Percentiles rank a stretch among this genome's conserved stretches.
phyloP scores from a whole-genome alignment of 2,797 vertebrate genomes.

The Etheostoma nigrum region DNA sequence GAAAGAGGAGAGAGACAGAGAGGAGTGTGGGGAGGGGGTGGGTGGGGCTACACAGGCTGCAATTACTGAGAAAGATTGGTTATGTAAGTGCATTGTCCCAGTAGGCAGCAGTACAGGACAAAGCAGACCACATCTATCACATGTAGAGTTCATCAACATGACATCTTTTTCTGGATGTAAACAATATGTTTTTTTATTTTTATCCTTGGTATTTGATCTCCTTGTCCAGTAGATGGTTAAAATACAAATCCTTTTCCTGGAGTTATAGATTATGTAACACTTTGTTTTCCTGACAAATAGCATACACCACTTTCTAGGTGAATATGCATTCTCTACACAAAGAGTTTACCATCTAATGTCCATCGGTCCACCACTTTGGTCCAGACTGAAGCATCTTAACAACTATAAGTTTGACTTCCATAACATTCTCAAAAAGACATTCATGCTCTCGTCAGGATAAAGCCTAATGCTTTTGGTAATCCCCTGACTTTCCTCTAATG shows the following conservation, averaged over 20 bases:
- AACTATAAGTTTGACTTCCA: background rate
- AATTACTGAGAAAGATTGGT: conserved; percentile 78
- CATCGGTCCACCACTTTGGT: background rate
- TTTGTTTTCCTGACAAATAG: background rate
- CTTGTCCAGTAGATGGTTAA: background rate
- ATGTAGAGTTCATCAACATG: background rate
- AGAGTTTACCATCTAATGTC: background rate
- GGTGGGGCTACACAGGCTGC: conserved; percentile 51
- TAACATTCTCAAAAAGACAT: background rate
- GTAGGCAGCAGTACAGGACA: conserved; percentile 37
- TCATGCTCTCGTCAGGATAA: background rate
- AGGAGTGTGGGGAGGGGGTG: conserved; percentile 4
- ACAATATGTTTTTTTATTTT: background rate
- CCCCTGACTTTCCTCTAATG: background rate
- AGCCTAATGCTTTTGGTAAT: background rate
- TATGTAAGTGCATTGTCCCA: conserved; percentile 84
- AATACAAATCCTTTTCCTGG: no score
- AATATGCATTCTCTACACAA: background rate
- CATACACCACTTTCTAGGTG: background rate
- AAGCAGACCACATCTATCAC: conserved; percentile 3
- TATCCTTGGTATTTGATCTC: background rate
- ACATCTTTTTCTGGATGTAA: background rate
- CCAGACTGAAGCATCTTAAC: background rate
- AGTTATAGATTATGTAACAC: background rate
- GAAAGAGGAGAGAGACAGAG: conserved; percentile 3